A percentile compares a stretch with the other conserved stretches of the same genome.
These are phyloP conservation scores for Octodonta nipae DNA, from an alignment of 2,888 invertebrate species.

Conservation along the genomic window DNA sequence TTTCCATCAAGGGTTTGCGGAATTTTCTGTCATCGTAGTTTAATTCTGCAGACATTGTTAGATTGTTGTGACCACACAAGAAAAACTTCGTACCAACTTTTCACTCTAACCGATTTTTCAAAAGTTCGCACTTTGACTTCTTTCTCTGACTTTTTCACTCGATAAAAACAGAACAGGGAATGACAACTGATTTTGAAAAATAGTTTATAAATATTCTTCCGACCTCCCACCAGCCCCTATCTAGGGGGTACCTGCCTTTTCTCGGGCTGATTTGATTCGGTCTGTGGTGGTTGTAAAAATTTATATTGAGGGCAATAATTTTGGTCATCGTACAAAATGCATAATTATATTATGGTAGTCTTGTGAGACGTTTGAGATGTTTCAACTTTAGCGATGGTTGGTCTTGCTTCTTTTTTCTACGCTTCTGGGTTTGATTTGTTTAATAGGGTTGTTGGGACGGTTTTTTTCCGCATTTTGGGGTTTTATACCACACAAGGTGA, in stretches of 20 bases:
- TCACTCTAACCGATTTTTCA: background rate
- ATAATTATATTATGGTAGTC: too few relatives aligned
- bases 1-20: slow-evolving; percentile 20
- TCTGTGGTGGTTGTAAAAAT: slow-evolving; percentile 11
- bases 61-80: background rate
- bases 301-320: slow-evolving; percentile 9
- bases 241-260: slow-evolving; percentile 2
- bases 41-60: background rate
- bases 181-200: slow-evolving; percentile 3
- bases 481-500: too few relatives aligned
- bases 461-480: too few relatives aligned
- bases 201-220: slow-evolving; percentile 6
- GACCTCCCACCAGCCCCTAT: slow-evolving; percentile 4
- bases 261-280: slow-evolving; percentile 9
- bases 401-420: too few relatives aligned
- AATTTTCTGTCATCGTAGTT: slow-evolving; percentile 14
- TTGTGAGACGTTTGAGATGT: too few relatives aligned
- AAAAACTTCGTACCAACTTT: background rate
- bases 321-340: too few relatives aligned
- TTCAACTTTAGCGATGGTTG: too few relatives aligned
- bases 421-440: too few relatives aligned
- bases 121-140: background rate
- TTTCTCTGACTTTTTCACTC: slow-evolving; percentile 1
- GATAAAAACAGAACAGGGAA: slow-evolving; percentile 3
- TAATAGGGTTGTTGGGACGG: too few relatives aligned